Percentiles rank a stretch among this genome's conserved stretches.
phyloP scores from a whole-genome alignment of 1,140 invertebrate species.

The Papilio machaon region DNA sequence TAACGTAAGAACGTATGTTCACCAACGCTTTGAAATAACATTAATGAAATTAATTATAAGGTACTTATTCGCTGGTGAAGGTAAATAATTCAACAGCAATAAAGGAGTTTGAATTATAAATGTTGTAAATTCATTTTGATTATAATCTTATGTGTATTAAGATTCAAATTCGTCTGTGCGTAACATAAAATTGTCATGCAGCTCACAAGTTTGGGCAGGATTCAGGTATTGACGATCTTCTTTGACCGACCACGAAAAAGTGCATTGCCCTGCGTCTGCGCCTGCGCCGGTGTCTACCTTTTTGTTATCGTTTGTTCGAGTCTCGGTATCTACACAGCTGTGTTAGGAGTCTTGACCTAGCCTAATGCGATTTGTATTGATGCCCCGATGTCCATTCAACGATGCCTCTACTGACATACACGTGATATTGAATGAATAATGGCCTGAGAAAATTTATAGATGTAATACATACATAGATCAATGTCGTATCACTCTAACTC shows the following conservation, averaged over 20 bases:
- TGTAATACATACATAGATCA: neutral
- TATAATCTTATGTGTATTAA: conserved; percentile 36
- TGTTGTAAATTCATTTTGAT: neutral
- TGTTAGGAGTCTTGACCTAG: conserved; percentile 78
- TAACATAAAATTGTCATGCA: conserved; percentile 60
- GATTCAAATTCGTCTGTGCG: conserved; percentile 44
- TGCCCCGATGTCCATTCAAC: conserved; percentile 48
- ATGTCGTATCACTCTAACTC: neutral
- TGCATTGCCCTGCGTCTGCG: conserved; percentile 69
- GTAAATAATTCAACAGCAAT: conserved; percentile 23
- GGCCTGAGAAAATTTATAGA: neutral
- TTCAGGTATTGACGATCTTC: conserved; percentile 62
- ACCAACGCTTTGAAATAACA: conserved; percentile 30
- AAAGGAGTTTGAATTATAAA: conserved; percentile 37
- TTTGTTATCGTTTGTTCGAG: conserved; percentile 64
- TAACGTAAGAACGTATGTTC: conserved; percentile 10
- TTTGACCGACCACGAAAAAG: conserved; percentile 76
- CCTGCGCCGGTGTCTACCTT: conserved; percentile 54
- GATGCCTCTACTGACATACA: conserved; percentile 27
- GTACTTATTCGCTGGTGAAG: conserved; percentile 43
- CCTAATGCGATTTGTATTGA: conserved; percentile 74
- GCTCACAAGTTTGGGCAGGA: conserved; percentile 57
- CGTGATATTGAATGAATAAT: conserved; percentile 27
- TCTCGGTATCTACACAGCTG: conserved; percentile 68
- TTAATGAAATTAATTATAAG: conserved; percentile 44